A percentile compares a stretch with the other conserved stretches of the same genome.
phyloP scores from a whole-genome alignment of 2,888 invertebrate species.

The Xestia xanthographa region DNA sequence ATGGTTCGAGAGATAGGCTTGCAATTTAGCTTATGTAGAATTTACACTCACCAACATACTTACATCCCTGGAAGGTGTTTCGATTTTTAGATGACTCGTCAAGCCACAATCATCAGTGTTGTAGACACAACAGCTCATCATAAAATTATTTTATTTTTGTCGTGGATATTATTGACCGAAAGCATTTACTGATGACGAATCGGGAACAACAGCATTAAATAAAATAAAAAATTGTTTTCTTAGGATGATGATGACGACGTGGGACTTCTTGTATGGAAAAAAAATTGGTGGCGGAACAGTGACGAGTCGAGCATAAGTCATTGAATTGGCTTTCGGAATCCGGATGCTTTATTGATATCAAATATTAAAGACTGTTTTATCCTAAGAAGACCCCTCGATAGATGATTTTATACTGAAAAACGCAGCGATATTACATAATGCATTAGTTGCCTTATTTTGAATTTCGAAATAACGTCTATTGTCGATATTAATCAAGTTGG shows the following conservation, averaged over 20 bases:
- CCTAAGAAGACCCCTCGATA: background rate
- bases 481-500: constrained; percentile 57
- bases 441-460: constrained; percentile 23
- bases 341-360: background rate
- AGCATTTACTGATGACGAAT: background rate
- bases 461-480: constrained; percentile 54
- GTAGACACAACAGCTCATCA: background rate
- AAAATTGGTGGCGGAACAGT: too few relatives aligned
- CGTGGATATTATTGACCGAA: background rate
- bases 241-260: too few relatives aligned
- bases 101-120: background rate
- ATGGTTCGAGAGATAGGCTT: background rate
- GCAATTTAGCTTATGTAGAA: background rate
- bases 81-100: background rate
- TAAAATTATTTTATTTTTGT: background rate
- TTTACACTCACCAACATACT: background rate
- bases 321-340: background rate
- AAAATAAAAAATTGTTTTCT: too few relatives aligned
- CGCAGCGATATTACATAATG: background rate
- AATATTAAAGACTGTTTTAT: background rate
- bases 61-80: background rate
- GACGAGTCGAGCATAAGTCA: too few relatives aligned
- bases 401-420: background rate
- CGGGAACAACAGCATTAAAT: too few relatives aligned
- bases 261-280: too few relatives aligned